Evolutionary conservation across 2,113 vertebrate species (phyloP), one percentile per base, ranked within the genome.

Genomic region (Trachemys scripta): DNA sequence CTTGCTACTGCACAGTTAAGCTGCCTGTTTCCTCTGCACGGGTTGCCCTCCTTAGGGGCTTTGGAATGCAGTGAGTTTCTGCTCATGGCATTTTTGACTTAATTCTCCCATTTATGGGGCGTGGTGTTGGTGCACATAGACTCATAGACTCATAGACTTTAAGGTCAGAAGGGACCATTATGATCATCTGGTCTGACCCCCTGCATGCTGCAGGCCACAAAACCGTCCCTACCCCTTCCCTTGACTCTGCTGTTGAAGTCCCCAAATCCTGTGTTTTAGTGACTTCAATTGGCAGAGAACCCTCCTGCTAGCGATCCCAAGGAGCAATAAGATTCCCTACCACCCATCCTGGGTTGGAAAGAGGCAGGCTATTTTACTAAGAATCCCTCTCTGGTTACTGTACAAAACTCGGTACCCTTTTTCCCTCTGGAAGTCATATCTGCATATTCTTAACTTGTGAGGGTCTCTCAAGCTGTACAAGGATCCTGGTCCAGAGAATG

Each of bases 61-160:
- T 51, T 59, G 88, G 89, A 76, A 22, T 51, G 22, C 8, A 45
- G 29, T 9, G 27, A 84, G 17, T 59, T 82, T 65, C 62, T 89
- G 3, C 0, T 2, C 65, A 42, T 0, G 0, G 1, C 19, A 4
- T 38, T 90, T 88, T 56, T 57, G 42, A 59, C 54, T 2, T 5
- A 56, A 56, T 56, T 56, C 54, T 56, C 54, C 24, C 22, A 56
- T 56, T 22, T 22, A 10, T 56, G 22, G 22, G 54, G 8, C 8
- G 4, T 22, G 54, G 24, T 56, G 24, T 56, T 53, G 51, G 16
- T 51, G 53, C 20, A 22, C 53, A 8, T 22, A 72, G 19, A 38
- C 22, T 72, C 19, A 42, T 42, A 42, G 42, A 42, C 42, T 42
- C 42, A 42, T 42, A 42, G 42, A 42, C 42, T 42, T 42, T 42